Base-by-base conservation (phyloP, 2,797 vertebrate species). In the Myotis myotis region DNA sequence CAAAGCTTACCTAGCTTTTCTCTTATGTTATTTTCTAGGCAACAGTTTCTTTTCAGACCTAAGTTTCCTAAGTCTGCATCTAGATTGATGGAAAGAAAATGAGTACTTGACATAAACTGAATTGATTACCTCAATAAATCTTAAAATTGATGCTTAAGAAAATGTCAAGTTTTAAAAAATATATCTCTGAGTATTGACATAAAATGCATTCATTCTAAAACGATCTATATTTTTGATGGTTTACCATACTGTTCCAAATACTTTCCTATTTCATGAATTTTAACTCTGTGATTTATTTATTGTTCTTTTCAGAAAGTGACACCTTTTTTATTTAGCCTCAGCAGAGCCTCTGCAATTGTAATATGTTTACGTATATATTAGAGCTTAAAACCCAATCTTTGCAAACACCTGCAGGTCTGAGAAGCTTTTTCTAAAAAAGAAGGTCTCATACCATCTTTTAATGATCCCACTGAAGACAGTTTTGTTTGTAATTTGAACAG, bases 401-500 rank as follows among this genome's bases (percentile, higher is more conserved):
- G 17, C 36, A 72, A 80, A 85, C 36, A 36, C 70, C 38, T 71
- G 76, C 1, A 71, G 66, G 95, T 91, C 91, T 38, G 91, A 93
- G 95, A 57, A 76, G 15, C 62, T 97, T 98, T 95, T 87, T 78
- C 64, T 68, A 51, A 68, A 20, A 66, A 36, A 36, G n/a, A 92
- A 91, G 57, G 19, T 82, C 93, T 97, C 53, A 60, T 30, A 81
- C 91, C 72, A 97, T 86, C 95, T 81, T 87, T 87, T 96, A 93
- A 97, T 96, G 78, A 94, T 97, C 76, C 87, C 33, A 85, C 91
- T 91, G 28, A 23, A 90, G 90, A 72, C 80, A 87, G 72, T 96
- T 97, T 91, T 96, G 49, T 95, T 95, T 95, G 95, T 72, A 53
- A 94, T 96, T 97, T 95, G 41, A 93, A 89, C 87, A 55, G 95